Evolutionary conservation across 2,113 vertebrate species (phyloP), one percentile per base, ranked within the genome.

Genomic region (Pteruthius melanotis): DNA sequence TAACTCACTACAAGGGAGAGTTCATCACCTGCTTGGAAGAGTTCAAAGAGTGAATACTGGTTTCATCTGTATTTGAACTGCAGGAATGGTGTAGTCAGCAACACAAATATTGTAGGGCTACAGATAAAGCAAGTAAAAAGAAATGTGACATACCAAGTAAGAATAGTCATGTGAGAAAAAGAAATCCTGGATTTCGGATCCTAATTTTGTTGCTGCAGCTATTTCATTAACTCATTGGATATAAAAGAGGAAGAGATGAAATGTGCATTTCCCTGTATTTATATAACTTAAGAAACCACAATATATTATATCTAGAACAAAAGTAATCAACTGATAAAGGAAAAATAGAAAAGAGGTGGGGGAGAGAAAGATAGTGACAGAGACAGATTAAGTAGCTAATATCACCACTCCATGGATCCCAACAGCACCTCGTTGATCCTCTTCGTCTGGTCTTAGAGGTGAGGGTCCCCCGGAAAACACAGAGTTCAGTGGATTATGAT

Each of bases 371-470:
- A 15, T 30, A 30, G 10, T 35, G 16, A 20, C 13, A 49, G 19
- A 74, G 47, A 71, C 7, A n/a, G 31, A 65, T 45, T n/a, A 66
- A 26, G 15, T 7, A 66, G 31, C 31, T 13, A 45, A 45, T 24
- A 40, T 30, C 20, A 56, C 15, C 15, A 15, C 19, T 20, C 24
- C 0, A 0, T 49, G 50, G 42, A 40, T 56, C 30, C 13, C 15
- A 49, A 49, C 0, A 0, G 8, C 24, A 24, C 40, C 24, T 30
- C 2, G 2, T 40, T 75, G 8, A 49, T 75, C 30, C 20, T 40
- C 7, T 30, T 20, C 42, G 30, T 57, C 30, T 65, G 20, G 20
- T 24, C 35, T 39, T 47, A 8, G n/a, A 28, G 42, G 10, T n/a
- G 42, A 49, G 3, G 8, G 10, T 40, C 1, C 15, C 10, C 42